Evolutionary conservation across 2,888 invertebrate species (phyloP).

Genomic region (Xestoiulus laeticollis): DNA sequence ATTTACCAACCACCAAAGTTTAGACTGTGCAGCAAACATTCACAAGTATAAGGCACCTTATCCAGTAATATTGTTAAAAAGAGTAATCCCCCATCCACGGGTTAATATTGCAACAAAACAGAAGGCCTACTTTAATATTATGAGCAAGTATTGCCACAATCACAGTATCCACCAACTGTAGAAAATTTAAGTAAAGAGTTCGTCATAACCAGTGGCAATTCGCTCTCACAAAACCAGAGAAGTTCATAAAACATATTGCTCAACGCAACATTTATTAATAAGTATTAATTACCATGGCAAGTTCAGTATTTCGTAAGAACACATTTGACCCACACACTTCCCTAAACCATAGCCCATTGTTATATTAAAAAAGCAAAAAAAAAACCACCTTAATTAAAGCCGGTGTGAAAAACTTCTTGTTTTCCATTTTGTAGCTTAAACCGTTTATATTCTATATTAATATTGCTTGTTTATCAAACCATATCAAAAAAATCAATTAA

Average conservation of each 20-base stretch:
- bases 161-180: neutral
- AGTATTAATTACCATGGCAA: neutral
- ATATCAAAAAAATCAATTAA: too few species aligned
- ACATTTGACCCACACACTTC: neutral
- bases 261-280: neutral
- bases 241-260: neutral
- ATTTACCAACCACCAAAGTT: slow-evolving; percentile 15
- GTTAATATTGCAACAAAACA: slow-evolving; percentile 13
- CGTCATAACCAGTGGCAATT: neutral
- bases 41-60: neutral
- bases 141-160: slow-evolving; percentile 1
- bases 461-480: too few species aligned
- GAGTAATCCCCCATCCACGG: neutral
- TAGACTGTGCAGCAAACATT: neutral
- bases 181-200: neutral
- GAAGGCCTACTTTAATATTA: neutral
- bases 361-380: neutral
- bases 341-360: neutral
- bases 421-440: neutral
- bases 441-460: too few species aligned
- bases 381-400: neutral
- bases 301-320: neutral
- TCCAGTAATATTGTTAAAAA: neutral
- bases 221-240: neutral
- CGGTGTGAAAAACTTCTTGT: neutral